A percentile compares a stretch with the other conserved stretches of the same genome.
phyloP scores from a whole-genome alignment of 35 echinoderm and acorn worm genomes.

The Apostichopus japonicus region DNA sequence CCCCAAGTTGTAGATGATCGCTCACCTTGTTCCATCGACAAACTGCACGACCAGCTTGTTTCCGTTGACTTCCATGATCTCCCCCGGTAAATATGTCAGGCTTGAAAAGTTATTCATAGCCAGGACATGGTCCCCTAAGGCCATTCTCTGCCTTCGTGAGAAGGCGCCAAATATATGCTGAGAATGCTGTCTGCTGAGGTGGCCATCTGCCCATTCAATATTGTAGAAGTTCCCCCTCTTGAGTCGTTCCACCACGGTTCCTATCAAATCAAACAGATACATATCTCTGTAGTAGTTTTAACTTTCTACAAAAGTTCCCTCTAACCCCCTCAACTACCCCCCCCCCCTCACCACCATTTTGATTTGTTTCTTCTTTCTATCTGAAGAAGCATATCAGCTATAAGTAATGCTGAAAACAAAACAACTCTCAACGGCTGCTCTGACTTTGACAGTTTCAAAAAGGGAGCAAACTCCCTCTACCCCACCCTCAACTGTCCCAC shows the following conservation, averaged over 20 bases:
- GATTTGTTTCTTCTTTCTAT: not conserved
- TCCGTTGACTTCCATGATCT: slow-evolving; percentile 64
- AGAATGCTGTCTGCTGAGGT: slow-evolving; percentile 60
- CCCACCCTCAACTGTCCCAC: too few species aligned
- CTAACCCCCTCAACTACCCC: not conserved
- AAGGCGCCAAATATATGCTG: slow-evolving; percentile 94
- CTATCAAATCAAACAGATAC: slow-evolving; percentile 52
- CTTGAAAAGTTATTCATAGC: slow-evolving; percentile 70
- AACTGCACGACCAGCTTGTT: slow-evolving; percentile 83
- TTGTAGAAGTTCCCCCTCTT: slow-evolving; percentile 70
- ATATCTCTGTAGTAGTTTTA: not conserved
- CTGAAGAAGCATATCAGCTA: not conserved
- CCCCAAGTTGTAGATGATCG: not conserved
- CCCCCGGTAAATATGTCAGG: slow-evolving; percentile 84
- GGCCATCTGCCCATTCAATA: slow-evolving; percentile 87
- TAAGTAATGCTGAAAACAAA: not conserved
- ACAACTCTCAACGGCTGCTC: not conserved
- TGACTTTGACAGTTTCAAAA: not conserved
- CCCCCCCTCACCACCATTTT: not conserved
- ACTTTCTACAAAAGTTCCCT: not conserved
- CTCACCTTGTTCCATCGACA: slow-evolving; percentile 88
- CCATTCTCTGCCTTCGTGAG: slow-evolving; percentile 76
- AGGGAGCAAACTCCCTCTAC: too few species aligned
- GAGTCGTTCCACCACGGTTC: slow-evolving; percentile 73
- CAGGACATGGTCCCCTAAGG: slow-evolving; percentile 86